phyloP scores from a whole-genome alignment of 2,113 vertebrate species.

The Hemichromis elongatus region DNA sequence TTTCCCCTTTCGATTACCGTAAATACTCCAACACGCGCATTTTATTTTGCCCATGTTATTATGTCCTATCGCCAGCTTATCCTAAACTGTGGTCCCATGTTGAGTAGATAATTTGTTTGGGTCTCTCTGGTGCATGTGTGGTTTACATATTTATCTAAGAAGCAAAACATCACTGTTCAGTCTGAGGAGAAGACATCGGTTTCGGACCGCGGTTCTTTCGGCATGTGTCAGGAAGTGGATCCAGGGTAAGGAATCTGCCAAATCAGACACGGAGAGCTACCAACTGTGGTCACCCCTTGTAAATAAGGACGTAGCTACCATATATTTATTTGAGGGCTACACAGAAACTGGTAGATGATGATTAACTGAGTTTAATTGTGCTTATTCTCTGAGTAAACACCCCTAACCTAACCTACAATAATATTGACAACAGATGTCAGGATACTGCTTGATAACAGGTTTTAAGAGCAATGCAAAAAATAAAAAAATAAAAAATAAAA shows the following conservation, averaged over 20 bases:
- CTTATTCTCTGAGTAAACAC: not conserved
- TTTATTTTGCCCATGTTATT: not conserved
- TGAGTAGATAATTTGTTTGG: not conserved
- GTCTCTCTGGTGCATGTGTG: not conserved
- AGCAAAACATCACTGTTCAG: not conserved
- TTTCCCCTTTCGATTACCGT: conserved; percentile 36
- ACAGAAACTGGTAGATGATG: not conserved
- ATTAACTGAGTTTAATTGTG: not conserved
- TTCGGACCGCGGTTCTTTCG: no score
- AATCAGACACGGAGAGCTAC: not conserved
- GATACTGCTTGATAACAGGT: not conserved
- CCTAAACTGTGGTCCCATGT: not conserved
- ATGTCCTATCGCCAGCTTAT: rapidly evolving
- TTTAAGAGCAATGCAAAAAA: not conserved
- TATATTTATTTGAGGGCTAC: not conserved
- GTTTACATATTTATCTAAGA: not conserved
- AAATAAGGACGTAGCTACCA: not conserved
- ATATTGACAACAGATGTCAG: not conserved
- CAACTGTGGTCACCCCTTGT: not conserved
- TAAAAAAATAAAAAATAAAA: no score
- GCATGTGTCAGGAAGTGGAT: not conserved
- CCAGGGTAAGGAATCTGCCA: not conserved
- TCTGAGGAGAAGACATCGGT: not conserved
- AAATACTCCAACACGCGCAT: not conserved
- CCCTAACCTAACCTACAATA: not conserved